A percentile compares a stretch with the other conserved stretches of the same genome.
Conservation (phyloP, 2,113 vertebrate genomes). For the Neotoma lepida region DNA sequence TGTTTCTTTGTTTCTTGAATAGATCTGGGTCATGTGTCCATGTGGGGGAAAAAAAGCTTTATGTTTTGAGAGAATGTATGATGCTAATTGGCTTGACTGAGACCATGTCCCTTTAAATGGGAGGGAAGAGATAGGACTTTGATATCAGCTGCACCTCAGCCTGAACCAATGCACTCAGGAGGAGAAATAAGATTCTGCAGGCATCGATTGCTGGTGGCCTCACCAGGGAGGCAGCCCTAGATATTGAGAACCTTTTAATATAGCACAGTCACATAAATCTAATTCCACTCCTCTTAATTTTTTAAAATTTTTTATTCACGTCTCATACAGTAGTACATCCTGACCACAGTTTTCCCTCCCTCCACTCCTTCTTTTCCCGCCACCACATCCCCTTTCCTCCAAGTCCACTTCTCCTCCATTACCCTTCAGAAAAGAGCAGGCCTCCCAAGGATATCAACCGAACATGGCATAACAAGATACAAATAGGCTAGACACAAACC, state of each 20-base stretch:
- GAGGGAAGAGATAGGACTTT: too few species aligned
- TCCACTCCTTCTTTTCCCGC: not conserved
- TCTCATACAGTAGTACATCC: not conserved
- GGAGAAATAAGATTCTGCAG: not conserved
- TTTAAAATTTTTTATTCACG: not conserved
- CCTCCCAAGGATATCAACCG: too few species aligned
- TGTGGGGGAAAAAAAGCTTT: not conserved
- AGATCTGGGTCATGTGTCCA: not conserved
- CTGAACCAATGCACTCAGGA: not conserved
- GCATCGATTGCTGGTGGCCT: not conserved
- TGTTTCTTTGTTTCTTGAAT: not conserved
- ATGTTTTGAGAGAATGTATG: too few species aligned
- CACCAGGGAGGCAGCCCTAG: not conserved
- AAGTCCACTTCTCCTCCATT: not conserved
- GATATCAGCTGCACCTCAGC: not conserved
- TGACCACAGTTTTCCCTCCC: not conserved
- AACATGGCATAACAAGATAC: not conserved
- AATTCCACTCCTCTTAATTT: constrained; percentile 20
- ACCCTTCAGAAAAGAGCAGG: not conserved
- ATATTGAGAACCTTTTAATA: constrained; percentile 2
- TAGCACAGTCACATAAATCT: not conserved
- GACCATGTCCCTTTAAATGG: not conserved
- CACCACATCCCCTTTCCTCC: too few species aligned
- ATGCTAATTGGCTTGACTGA: not conserved
- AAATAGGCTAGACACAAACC: not conserved